Evolutionary conservation across 2,888 invertebrate species (phyloP), one percentile per base, ranked within the genome.

Genomic region (Drosophila setosimentum): DNA sequence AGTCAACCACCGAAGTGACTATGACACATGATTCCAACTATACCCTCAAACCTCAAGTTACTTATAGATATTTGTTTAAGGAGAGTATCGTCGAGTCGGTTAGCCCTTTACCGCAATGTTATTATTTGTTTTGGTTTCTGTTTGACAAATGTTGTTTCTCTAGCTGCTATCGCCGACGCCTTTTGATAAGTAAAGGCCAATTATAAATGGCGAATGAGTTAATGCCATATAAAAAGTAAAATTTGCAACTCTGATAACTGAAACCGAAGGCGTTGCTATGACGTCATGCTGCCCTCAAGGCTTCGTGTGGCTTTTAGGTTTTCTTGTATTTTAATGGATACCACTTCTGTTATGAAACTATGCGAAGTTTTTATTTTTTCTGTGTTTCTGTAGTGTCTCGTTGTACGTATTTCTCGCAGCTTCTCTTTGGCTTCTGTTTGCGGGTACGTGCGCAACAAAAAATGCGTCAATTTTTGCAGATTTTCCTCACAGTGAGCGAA

Each of bases 381-480:
- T 32, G 7, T 21, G 4, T 21, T 21, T 45, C 16, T 51, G 16
- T 53, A 49, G 13, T 60, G 40, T 60, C 35, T 35, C 29, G 32
- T 59, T 58, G 32, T 54, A 29, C 30, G 11, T 32, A 30, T 57
- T 70, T 18, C 53, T 21, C 21, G 49, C 66, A 78, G 76, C 55
- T 59, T 70, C 70, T 69, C 45, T 55, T 30, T 51, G 30, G 50
- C 59, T 75, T 70, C 68, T 75, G 77, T 82, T 75, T 61, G 29
- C 68, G 59, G 48, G 27, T n/a, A 33, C 45, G 54, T 65, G 63
- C 69, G 82, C 68, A 63, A 71, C 10, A 68, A 75, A 70, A 69
- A 65, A 69, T 83, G 84, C 87, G 87, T 82, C 73, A 76, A 61
- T 80, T 80, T 80, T 63, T 57, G 30, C 18, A 54, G 60, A 49